phyloP scores from a whole-genome alignment of 2,888 invertebrate species.

The Eupeodes latifasciatus region DNA sequence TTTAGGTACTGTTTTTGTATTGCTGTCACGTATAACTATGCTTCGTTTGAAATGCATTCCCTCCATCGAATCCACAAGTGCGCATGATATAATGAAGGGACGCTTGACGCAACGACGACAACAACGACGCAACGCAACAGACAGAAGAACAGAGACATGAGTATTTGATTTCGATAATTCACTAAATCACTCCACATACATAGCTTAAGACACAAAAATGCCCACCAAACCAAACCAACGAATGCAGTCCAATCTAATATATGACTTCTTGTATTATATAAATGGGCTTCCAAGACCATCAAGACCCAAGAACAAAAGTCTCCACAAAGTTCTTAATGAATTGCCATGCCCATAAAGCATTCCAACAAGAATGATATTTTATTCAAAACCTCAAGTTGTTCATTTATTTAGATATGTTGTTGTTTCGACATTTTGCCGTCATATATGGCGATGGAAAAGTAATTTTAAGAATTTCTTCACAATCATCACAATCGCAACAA shows the following conservation, averaged over 20 bases:
- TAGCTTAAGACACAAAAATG: conserved; percentile 51
- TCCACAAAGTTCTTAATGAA: conserved; percentile 49
- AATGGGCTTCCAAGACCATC: no score
- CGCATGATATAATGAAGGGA: neutral
- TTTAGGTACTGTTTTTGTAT: conserved; percentile 49
- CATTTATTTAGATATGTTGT: conserved; percentile 59
- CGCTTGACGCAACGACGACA: neutral
- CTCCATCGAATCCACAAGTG: conserved; percentile 46
- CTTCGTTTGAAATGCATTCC: conserved; percentile 74
- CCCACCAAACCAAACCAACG: neutral
- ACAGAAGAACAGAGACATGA: conserved; percentile 62
- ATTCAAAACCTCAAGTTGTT: conserved; percentile 50
- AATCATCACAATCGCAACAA: conserved; percentile 43
- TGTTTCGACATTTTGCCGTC: conserved; percentile 64
- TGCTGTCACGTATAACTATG: conserved; percentile 73
- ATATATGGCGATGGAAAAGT: conserved; percentile 41
- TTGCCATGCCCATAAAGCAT: conserved; percentile 37
- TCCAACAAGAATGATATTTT: conserved; percentile 50
- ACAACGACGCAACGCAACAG: neutral
- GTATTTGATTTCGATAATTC: conserved; percentile 75
- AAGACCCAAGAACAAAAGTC: conserved; percentile 3
- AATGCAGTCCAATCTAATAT: conserved; percentile 1
- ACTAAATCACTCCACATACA: conserved; percentile 73
- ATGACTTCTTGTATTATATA: no score
- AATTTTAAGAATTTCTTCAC: conserved; percentile 17